Conservation (phyloP, 2,888 invertebrate species). For the Sarcophaga rosellei region DNA sequence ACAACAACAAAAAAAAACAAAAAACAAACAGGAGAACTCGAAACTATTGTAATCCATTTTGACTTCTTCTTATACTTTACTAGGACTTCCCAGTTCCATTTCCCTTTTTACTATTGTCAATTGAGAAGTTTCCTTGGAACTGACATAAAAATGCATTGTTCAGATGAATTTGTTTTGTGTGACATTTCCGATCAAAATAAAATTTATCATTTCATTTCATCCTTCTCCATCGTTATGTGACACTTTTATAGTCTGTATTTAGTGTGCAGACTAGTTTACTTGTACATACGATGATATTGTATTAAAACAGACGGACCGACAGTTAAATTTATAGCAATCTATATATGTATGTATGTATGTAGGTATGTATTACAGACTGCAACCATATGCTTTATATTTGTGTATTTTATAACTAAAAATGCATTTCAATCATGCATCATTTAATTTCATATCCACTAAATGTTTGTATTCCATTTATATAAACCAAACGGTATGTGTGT, state of each 20-base stretch:
- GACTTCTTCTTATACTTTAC: background rate
- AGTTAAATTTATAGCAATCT: background rate
- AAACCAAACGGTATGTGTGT: background rate
- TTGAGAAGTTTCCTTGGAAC: conserved; percentile 20
- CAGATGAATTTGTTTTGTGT: conserved; percentile 15
- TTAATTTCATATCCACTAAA: background rate
- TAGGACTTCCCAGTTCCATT: background rate
- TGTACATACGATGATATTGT: background rate
- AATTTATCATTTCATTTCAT: conserved; percentile 57
- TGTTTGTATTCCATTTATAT: background rate
- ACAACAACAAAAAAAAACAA: no score
- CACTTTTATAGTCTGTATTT: conserved; percentile 26
- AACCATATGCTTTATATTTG: background rate
- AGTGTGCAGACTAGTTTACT: background rate
- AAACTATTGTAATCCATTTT: conserved; percentile 44
- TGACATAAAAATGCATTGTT: conserved; percentile 12
- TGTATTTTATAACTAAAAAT: background rate
- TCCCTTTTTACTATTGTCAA: background rate
- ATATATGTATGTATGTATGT: background rate
- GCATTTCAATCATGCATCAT: conserved; percentile 14
- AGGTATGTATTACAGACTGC: background rate
- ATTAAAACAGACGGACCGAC: background rate
- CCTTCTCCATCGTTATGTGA: background rate
- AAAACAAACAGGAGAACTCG: background rate
- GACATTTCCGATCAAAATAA: conserved; percentile 62